Evolutionary conservation across 2,888 invertebrate genomes (phyloP), one percentile per base, ranked within the genome.

Genomic region (Drosophila niveifrons): DNA sequence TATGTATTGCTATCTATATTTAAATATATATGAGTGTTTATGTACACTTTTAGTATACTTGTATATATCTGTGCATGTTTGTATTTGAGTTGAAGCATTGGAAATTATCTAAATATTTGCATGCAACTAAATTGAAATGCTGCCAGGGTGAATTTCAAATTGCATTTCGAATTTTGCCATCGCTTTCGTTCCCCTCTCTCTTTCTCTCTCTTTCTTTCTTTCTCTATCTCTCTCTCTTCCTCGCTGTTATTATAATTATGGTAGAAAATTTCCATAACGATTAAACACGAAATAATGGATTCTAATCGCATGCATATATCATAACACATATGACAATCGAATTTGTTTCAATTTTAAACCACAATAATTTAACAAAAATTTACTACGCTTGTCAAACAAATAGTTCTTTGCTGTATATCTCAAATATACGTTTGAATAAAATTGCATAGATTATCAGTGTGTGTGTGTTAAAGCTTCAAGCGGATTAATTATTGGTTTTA

Each of bases 71-170:
- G 31, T 53, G 57, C 46, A 17, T 66, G 70, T 67, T 68, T 78
- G 65, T 66, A 51, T 68, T 61, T 73, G 58, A 46, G 17, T 71
- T 75, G 87, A 68, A 68, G 59, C 63, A 61, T 74, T 75, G 78
- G 48, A 88, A 72, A 83, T 80, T 75, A 82, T 82, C 78, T 80
- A 83, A 83, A 83, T 83, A 83, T 83, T 83, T 83, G 86, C 72
- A 62, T 80, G 69, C 70, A 72, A 78, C 75, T 67, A 85, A 86
- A 83, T 88, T 88, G 88, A 79, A 86, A 88, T 85, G 80, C 74
- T 65, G 76, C 31, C 50, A 46, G 48, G 10, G 28, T 50, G 39
- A 59, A 47, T 58, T 43, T 64, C 41, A 51, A 43, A 68, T 67
- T 61, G 53, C 68, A 59, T 52, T 59, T 72, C 48, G 2, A 57